Base-by-base conservation (phyloP, 2,888 invertebrate genomes). In the Tachina fera region DNA sequence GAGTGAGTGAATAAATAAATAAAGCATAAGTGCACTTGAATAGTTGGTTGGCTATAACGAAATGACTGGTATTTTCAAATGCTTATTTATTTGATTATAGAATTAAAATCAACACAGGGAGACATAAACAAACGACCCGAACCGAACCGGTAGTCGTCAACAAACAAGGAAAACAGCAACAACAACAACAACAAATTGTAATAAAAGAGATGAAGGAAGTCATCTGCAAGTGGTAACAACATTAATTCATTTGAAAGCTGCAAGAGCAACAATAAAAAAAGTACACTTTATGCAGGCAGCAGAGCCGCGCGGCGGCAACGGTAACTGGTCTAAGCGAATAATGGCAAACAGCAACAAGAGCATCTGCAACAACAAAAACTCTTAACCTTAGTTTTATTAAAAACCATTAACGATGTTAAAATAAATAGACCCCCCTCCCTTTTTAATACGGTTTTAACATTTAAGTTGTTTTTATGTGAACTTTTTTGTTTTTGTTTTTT, bases 61-160 rank as follows among this genome's bases (percentile, higher is more conserved):
- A 63, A 47, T 56, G 61, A 56, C 81, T 68, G 61, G 68, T 71
- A 31, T 31, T 83, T 83, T 67, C 86, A 79, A 86, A 80, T 83
- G 72, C 76, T 83, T 79, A 76, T 86, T 83, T 80, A 86, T 86
- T 79, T 83, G 75, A 83, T 78, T 82, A 77, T 51, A 85, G 51
- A 80, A 76, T 19, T 19, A 68, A 81, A 68, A 67, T 43, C 79
- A 47, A 60, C 63, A 41, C 56, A 76, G 31, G 43, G 56, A 70
- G 70, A 75, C 61, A 58, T 74, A 78, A 67, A 61, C 72, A 61
- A 68, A 68, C 72, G 39, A 53, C 14, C 11, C 31, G 63, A 63
- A 78, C 11, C 31, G 63, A 63, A 78, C 78, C 70, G 75, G 79
- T 86, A 86, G 83, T 63, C 60, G 49, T 31, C 31, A 6, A 31